These are phyloP conservation scores for Endomychus coccineus DNA, from an alignment of 2,888 invertebrate genomes.

Conservation along the genomic window DNA sequence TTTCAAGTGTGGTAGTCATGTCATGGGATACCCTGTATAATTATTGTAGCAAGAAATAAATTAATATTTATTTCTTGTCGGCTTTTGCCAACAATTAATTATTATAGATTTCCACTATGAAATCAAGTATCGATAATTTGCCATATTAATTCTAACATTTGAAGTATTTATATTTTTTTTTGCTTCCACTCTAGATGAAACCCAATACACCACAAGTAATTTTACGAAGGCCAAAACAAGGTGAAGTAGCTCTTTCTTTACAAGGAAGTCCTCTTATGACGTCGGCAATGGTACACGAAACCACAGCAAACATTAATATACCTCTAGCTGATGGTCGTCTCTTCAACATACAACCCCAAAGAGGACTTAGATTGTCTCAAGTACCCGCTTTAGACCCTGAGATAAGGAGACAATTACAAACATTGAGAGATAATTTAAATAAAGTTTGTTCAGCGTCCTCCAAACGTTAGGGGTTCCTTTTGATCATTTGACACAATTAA, in stretches of 20 bases:
- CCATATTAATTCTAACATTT: slow-evolving; percentile 4
- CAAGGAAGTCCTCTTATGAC: slow-evolving; percentile 60
- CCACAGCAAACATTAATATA: slow-evolving; percentile 60
- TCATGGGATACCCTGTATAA: no score
- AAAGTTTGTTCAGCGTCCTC: slow-evolving; percentile 13
- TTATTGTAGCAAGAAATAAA: no score
- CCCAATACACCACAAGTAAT: slow-evolving; percentile 56
- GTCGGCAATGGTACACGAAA: slow-evolving; percentile 44
- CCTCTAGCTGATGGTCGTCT: slow-evolving; percentile 55
- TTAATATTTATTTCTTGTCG: no score
- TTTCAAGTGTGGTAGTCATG: no score
- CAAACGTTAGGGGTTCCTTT: no score
- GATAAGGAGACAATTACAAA: slow-evolving; percentile 46
- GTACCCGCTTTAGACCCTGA: slow-evolving; percentile 42
- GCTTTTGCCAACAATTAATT: no score
- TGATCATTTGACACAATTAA: no score
- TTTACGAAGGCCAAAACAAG: slow-evolving; percentile 53
- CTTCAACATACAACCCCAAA: slow-evolving; percentile 55
- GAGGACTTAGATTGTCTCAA: slow-evolving; percentile 41
- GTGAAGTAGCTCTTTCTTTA: slow-evolving; percentile 62
- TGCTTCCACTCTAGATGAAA: slow-evolving; percentile 42
- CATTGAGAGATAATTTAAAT: slow-evolving; percentile 11
- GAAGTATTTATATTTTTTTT: slow-evolving; percentile 9
- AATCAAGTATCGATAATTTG: background rate
- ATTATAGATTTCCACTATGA: no score